Conservation (phyloP, 2,113 vertebrate genomes). For the Neodon shergylaensis region DNA sequence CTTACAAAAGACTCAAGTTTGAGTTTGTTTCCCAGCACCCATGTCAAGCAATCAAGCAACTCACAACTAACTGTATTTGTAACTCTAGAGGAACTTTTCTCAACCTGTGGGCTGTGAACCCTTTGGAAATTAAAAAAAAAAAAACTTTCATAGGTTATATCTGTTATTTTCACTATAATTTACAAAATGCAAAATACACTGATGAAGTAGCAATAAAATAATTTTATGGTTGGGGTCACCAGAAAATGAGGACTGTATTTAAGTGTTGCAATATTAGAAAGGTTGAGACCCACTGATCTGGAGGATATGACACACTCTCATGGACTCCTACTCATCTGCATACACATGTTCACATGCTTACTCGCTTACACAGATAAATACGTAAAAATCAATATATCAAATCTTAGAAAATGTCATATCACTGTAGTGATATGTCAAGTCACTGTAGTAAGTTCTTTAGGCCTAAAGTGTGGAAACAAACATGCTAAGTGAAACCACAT, state of each 20-base stretch:
- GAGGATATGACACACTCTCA: not conserved
- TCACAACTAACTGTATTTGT: no score
- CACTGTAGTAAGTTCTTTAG: constrained; percentile 7
- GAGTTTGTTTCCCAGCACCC: not conserved
- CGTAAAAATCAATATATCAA: not conserved
- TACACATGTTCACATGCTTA: not conserved
- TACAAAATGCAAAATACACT: not conserved
- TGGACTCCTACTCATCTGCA: not conserved
- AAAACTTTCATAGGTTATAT: not conserved
- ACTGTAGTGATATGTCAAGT: not conserved
- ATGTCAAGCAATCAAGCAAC: no score
- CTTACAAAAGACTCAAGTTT: not conserved
- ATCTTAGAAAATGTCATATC: not conserved
- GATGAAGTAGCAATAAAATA: not conserved
- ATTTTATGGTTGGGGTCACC: not conserved
- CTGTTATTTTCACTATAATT: not conserved
- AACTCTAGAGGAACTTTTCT: not conserved
- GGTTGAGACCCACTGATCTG: not conserved
- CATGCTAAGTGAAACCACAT: not conserved
- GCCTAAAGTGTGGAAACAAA: not conserved
- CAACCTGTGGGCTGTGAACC: not conserved
- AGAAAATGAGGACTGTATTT: not conserved
- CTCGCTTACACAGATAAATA: not conserved
- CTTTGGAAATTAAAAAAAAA: not conserved
- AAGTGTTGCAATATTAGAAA: not conserved